Percentiles rank a stretch among this genome's conserved stretches.
phyloP scores from a whole-genome alignment of 2,797 vertebrate species.

The Sphaeramia orbicularis region DNA sequence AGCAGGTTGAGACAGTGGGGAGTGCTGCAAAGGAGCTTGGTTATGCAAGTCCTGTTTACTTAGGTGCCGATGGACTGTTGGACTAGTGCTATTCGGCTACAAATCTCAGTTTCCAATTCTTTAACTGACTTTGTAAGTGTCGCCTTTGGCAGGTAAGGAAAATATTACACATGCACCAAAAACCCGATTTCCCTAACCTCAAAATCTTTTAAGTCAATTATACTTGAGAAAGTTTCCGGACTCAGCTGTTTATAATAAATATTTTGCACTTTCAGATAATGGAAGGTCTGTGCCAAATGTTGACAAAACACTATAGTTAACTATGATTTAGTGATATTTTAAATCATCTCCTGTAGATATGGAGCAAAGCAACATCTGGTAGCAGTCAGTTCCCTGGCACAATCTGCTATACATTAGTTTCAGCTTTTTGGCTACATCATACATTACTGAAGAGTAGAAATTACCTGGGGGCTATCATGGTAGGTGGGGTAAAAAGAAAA shows the following conservation, averaged over 20 bases:
- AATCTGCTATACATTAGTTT: constrained; percentile 8
- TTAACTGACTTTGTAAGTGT: neutral
- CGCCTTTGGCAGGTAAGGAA: neutral
- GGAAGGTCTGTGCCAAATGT: constrained; percentile 7
- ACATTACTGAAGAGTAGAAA: neutral
- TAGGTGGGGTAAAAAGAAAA: neutral
- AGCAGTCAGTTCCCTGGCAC: constrained; percentile 5
- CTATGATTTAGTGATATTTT: constrained; percentile 21
- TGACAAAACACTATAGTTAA: constrained; percentile 15
- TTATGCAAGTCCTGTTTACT: neutral
- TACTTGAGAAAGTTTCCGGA: neutral
- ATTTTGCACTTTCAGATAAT: constrained; percentile 1
- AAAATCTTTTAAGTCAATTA: neutral
- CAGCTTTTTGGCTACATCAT: neutral
- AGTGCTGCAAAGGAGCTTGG: neutral
- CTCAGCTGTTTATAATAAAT: neutral
- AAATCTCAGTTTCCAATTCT: neutral
- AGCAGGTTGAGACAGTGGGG: neutral
- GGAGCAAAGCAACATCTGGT: constrained; percentile 38
- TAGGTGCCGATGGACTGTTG: neutral
- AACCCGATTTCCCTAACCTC: neutral
- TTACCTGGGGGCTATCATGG: neutral
- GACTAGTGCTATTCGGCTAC: neutral
- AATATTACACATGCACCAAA: neutral
- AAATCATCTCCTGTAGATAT: constrained; percentile 17